Conservation (phyloP, 2,113 vertebrate genomes). For the Tachysurus vachellii region DNA sequence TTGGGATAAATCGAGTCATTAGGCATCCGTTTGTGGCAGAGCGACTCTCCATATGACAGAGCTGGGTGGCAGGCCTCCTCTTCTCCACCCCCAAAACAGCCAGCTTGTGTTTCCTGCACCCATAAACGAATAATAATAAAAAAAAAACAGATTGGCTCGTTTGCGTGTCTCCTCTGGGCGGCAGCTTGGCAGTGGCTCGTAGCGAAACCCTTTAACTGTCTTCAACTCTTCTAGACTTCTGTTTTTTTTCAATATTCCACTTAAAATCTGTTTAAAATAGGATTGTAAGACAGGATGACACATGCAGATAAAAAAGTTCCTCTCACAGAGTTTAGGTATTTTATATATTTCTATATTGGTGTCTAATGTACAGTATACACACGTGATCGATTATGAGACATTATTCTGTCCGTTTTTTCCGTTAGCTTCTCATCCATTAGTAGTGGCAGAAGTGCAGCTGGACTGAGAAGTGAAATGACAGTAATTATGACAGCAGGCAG, state of each 20-base stretch:
- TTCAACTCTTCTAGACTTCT: neutral
- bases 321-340: no score
- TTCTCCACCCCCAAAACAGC: slow-evolving; percentile 54
- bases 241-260: neutral
- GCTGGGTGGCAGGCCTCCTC: slow-evolving; percentile 61
- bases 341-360: neutral
- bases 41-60: slow-evolving; percentile 92
- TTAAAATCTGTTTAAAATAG: slow-evolving; percentile 2
- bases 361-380: neutral
- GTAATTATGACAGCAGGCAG: slow-evolving; percentile 40
- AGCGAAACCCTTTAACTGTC: slow-evolving; percentile 57
- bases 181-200: slow-evolving; percentile 79
- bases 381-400: neutral
- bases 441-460: neutral
- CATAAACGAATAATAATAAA: slow-evolving; percentile 86
- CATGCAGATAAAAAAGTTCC: neutral
- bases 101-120: slow-evolving; percentile 90
- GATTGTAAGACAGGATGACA: neutral
- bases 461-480: slow-evolving; percentile 29
- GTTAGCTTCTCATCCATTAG: neutral
- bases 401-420: neutral
- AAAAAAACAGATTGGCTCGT: slow-evolving; percentile 94
- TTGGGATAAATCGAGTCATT: slow-evolving; percentile 95
- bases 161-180: slow-evolving; percentile 90
- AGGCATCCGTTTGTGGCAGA: slow-evolving; percentile 95